Conservation (phyloP, 2,113 vertebrate genomes). For the Scolopax mira region DNA sequence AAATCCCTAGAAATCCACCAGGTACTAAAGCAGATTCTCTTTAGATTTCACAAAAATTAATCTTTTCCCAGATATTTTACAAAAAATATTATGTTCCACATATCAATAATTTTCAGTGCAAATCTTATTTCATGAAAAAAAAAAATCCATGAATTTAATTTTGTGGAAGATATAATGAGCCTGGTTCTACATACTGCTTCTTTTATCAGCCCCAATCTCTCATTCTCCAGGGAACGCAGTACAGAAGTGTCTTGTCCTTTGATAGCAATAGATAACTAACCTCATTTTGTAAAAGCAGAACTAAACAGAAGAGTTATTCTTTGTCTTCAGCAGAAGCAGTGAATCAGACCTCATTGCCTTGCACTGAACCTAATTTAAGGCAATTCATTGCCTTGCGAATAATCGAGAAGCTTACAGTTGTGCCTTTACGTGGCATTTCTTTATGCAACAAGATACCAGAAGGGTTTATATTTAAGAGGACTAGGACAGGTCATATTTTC, state of each 20-base stretch:
- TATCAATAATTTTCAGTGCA: neutral
- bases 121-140: neutral
- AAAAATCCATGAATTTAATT: neutral
- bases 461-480: neutral
- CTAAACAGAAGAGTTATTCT: constrained; percentile 46
- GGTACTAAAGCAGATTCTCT: neutral
- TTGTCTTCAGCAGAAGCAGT: constrained; percentile 32
- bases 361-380: neutral
- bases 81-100: neutral
- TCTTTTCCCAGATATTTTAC: neutral
- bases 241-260: constrained; percentile 56
- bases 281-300: constrained; percentile 49
- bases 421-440: neutral
- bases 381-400: neutral
- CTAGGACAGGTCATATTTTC: neutral
- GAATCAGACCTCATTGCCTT: constrained; percentile 35
- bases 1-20: neutral
- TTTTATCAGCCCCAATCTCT: constrained; percentile 32
- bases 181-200: neutral
- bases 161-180: constrained; percentile 1
- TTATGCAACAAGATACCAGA: neutral
- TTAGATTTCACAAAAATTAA: neutral
- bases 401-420: neutral
- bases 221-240: constrained; percentile 20
- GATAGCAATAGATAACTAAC: constrained; percentile 42